Base-by-base conservation (phyloP, 2,113 vertebrate species). In the Erinaceus europaeus region DNA sequence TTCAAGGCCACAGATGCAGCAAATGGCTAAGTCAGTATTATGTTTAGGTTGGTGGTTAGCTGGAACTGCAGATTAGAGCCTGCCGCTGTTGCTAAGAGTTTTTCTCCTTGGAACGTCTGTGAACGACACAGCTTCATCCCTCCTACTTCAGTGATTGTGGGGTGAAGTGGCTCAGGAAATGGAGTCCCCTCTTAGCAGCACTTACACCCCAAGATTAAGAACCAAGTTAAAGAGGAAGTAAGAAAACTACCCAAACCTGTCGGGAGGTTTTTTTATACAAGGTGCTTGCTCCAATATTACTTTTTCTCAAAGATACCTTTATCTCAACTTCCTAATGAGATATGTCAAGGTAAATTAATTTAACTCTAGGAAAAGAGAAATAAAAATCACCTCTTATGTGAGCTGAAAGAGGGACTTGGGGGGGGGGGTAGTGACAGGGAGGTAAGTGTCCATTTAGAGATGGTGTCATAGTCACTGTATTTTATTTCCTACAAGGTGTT, bases 401-500 rank as follows among this genome's bases (percentile, higher is more conserved):
- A 17, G 7, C 12, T 9, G 36, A 53, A n/a, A 57, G 5, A 48
- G 40, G 38, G 46, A 27, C 38, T 40, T 5, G 11, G 36, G 29
- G 23, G n/a, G 25, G n/a, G n/a, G n/a, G n/a, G n/a, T n/a, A n/a
- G n/a, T n/a, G n/a, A n/a, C n/a, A n/a, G n/a, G n/a, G n/a, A n/a
- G n/a, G n/a, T n/a, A n/a, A n/a, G n/a, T n/a, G n/a, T n/a, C n/a
- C 36, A 11, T 25, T 23, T 46, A 32, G 32, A 61, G 27, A 15
- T 3, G 0, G 5, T 5, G 11, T n/a, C 5, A 15, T 10, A 36
- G 4, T 50, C 29, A 38, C 32, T 50, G 0, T 1, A 2, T 59
- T 23, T 59, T 10, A 42, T 3, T 5, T 38, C 38, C 40, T 53
- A 13, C 14, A 18, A 38, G 9, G 18, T 5, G 0, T 18, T 34